These are phyloP conservation scores for Oxystoma pomonae DNA, from an alignment of 2,888 invertebrate species.

Conservation along the genomic window DNA sequence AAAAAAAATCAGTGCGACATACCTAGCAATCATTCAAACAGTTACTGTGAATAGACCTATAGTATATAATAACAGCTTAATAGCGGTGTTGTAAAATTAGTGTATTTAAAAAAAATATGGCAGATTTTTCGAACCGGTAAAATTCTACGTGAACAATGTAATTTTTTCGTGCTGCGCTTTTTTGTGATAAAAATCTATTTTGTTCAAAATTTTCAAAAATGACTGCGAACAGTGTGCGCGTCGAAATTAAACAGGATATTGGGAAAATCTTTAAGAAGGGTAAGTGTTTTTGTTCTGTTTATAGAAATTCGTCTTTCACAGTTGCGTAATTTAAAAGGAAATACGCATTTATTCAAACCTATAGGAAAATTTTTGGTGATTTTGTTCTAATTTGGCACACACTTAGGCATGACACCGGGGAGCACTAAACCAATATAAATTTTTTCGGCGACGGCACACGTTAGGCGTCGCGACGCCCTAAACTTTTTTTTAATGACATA, in stretches of 20 bases:
- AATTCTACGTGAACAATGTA: not conserved
- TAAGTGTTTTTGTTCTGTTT: not conserved
- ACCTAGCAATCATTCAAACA: not conserved
- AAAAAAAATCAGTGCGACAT: too few species aligned
- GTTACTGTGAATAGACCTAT: not conserved
- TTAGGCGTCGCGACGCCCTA: too few species aligned
- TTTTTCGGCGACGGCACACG: too few species aligned
- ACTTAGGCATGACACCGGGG: too few species aligned
- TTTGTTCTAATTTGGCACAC: too few species aligned
- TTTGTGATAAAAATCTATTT: not conserved
- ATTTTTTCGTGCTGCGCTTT: not conserved
- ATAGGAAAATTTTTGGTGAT: too few species aligned
- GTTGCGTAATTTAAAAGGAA: too few species aligned
- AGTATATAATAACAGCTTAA: not conserved
- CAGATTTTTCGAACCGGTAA: not conserved
- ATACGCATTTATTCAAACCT: too few species aligned
- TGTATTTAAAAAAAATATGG: not conserved
- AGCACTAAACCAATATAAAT: too few species aligned
- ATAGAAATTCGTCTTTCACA: too few species aligned
- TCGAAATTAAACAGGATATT: not conserved
- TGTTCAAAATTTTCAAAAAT: too few species aligned
- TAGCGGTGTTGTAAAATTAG: not conserved
- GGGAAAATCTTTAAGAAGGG: constrained; percentile 1
- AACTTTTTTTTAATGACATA: too few species aligned
- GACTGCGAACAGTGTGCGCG: not conserved